Evolutionary conservation across 2,113 vertebrate species (phyloP).

Genomic region (Tachysurus fulvidraco): DNA sequence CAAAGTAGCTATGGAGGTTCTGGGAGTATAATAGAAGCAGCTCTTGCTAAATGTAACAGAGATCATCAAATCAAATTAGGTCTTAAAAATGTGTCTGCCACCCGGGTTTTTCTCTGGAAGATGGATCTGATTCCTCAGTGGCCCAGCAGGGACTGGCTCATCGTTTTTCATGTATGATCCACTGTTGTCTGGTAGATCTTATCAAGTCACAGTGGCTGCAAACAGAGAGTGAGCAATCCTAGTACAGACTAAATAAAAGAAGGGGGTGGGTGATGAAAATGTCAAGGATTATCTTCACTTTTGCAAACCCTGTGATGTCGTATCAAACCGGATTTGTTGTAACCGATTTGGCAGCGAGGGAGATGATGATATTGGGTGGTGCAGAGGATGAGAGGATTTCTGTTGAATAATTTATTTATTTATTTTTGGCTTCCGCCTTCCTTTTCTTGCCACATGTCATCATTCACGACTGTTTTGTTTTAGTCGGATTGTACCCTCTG

Average conservation of each 20-base stretch:
- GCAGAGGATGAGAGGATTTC: constrained; percentile 42
- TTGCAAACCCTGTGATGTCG: constrained; percentile 67
- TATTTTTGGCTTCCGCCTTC: constrained; percentile 25
- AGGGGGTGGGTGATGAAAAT: constrained; percentile 71
- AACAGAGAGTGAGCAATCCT: constrained; percentile 35
- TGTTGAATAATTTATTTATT: constrained; percentile 51
- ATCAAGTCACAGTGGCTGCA: constrained; percentile 72
- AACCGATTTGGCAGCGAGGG: constrained; percentile 71
- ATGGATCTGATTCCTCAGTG: constrained; percentile 71
- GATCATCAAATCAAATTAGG: constrained; percentile 60
- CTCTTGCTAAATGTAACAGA: constrained; percentile 38
- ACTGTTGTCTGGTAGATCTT: constrained; percentile 73
- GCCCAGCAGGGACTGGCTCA: constrained; percentile 57
- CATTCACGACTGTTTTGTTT: constrained; percentile 49
- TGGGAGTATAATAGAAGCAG: not conserved
- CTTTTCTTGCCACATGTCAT: constrained; percentile 42
- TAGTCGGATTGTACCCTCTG: constrained; percentile 29
- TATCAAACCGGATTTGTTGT: constrained; percentile 73
- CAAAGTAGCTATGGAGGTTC: not conserved
- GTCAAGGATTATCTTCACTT: constrained; percentile 76
- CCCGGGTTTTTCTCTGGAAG: constrained; percentile 65
- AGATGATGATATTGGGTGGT: constrained; percentile 53
- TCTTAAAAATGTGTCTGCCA: constrained; percentile 71
- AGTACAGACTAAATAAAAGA: constrained; percentile 69
- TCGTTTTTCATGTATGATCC: constrained; percentile 78